phyloP scores from a whole-genome alignment of 2,888 invertebrate species.

The Melipona beecheii region DNA sequence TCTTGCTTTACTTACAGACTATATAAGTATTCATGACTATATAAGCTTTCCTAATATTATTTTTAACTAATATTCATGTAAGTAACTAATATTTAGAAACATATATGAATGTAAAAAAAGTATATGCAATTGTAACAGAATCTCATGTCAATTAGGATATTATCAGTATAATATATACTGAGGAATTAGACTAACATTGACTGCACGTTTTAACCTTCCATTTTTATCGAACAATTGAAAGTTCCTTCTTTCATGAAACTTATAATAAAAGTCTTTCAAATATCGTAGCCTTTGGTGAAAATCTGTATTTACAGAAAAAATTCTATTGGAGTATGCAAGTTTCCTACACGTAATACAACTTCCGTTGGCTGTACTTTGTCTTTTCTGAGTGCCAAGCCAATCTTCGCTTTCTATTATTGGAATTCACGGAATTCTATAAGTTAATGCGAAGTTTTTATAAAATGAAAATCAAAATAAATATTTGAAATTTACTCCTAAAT shows the following conservation, averaged over 20 bases:
- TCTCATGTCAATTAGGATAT: background rate
- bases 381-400: conserved; percentile 40
- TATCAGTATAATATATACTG: background rate
- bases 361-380: conserved; percentile 52
- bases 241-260: background rate
- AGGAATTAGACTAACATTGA: background rate
- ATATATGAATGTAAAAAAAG: too few relatives aligned
- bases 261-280: conserved; percentile 54
- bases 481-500: conserved; percentile 56
- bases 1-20: background rate
- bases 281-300: conserved; percentile 52
- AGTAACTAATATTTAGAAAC: too few relatives aligned
- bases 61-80: too few relatives aligned
- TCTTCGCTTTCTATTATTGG: conserved; percentile 48
- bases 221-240: conserved; percentile 23
- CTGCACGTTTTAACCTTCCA: conserved; percentile 30
- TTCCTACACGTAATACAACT: conserved; percentile 59
- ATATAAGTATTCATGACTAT: too few relatives aligned
- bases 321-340: conserved; percentile 30
- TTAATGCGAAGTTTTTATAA: conserved; percentile 71
- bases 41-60: too few relatives aligned
- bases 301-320: conserved; percentile 62
- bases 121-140: background rate
- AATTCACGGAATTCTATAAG: conserved; percentile 78
- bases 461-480: conserved; percentile 74